Conservation (phyloP, 2,113 vertebrate genomes). For the Actenoides lindsayi region DNA sequence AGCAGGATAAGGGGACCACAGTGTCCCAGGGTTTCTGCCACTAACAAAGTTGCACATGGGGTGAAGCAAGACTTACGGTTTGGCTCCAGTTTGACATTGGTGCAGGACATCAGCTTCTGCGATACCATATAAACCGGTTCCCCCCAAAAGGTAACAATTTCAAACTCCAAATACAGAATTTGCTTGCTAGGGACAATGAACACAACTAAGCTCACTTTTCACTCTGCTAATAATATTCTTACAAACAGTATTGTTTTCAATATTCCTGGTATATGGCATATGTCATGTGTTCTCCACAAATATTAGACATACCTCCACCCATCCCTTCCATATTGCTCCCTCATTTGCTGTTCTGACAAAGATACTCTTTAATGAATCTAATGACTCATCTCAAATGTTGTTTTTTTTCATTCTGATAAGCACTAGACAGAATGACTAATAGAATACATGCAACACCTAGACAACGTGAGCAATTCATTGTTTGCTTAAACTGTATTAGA, state of each 20-base stretch:
- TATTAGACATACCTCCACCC: not conserved
- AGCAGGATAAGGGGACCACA: not conserved
- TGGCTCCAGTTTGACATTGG: not conserved
- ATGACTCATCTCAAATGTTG: slow-evolving; percentile 52
- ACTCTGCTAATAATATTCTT: not conserved
- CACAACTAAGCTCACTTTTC: not conserved
- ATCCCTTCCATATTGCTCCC: not conserved
- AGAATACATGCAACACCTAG: slow-evolving; percentile 52
- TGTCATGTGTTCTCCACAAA: not conserved
- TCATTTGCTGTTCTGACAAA: slow-evolving; percentile 31
- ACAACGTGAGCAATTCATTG: slow-evolving; percentile 30
- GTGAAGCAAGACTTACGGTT: not conserved
- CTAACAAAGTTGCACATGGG: not conserved
- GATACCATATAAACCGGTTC: not conserved
- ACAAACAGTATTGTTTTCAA: not conserved
- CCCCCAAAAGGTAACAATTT: not conserved
- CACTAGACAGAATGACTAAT: slow-evolving; percentile 41
- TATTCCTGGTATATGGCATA: not conserved
- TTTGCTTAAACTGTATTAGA: slow-evolving; percentile 50
- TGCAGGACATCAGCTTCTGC: not conserved
- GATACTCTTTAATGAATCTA: slow-evolving; percentile 49
- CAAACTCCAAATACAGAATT: not conserved
- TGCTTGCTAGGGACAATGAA: not conserved
- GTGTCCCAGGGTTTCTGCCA: not conserved
- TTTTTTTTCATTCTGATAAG: slow-evolving; percentile 55